A percentile compares a stretch with the other conserved stretches of the same genome.
Conservation (phyloP, 2,888 invertebrate species). For the Oligia latruncula region DNA sequence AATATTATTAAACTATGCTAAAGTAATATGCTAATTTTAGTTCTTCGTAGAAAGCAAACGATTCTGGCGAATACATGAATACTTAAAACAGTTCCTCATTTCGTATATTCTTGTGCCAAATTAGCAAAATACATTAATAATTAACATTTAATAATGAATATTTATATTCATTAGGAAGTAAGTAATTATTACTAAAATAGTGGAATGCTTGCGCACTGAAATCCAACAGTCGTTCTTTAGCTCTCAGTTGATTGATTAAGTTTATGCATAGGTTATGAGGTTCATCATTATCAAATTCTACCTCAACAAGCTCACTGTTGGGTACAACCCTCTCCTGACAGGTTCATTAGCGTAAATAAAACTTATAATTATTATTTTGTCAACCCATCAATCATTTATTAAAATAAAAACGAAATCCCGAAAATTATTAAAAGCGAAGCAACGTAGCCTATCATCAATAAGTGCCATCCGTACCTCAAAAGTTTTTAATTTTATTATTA, state of each 20-base stretch:
- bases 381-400: too few relatives aligned
- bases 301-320: neutral
- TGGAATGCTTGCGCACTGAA: neutral
- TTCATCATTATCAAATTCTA: neutral
- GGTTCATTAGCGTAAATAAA: too few relatives aligned
- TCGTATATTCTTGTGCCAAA: constrained; percentile 4
- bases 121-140: constrained; percentile 12
- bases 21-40: neutral
- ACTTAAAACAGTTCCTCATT: constrained; percentile 21
- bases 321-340: too few relatives aligned
- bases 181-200: constrained; percentile 12
- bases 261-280: constrained; percentile 17
- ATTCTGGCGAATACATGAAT: constrained; percentile 24
- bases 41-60: neutral
- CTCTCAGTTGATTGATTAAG: constrained; percentile 7
- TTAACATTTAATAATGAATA: constrained; percentile 1
- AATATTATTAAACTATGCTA: neutral
- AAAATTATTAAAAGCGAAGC: neutral
- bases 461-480: neutral
- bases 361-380: neutral
- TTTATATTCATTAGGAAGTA: neutral
- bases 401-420: neutral
- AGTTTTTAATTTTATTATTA: neutral
- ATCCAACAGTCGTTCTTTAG: too few relatives aligned
- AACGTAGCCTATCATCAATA: neutral